Conservation (phyloP, 1,140 invertebrate genomes). For the Nasonia vitripennis region DNA sequence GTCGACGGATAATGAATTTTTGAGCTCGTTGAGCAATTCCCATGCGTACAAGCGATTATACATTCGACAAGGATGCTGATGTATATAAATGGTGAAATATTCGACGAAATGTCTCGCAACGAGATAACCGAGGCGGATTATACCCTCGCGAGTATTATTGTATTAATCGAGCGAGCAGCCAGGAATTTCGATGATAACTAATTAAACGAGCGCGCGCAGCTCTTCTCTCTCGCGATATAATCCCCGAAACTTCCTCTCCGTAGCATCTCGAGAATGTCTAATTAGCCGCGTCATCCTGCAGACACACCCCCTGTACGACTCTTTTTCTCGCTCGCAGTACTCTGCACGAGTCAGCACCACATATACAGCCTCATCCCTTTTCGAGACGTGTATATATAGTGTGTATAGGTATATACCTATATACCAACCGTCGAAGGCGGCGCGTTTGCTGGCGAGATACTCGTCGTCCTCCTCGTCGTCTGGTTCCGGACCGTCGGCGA, state of each 20-base stretch:
- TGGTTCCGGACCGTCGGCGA: constrained; percentile 20
- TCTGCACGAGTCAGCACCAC: neutral
- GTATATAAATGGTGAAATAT: too few relatives aligned
- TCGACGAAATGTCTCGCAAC: too few relatives aligned
- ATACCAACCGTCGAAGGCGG: constrained; percentile 40
- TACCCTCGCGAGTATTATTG: too few relatives aligned
- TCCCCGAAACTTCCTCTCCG: neutral
- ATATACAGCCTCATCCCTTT: neutral
- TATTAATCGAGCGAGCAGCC: too few relatives aligned
- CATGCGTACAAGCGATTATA: too few relatives aligned
- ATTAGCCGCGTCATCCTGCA: neutral
- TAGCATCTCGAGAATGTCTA: neutral
- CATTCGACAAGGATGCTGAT: too few relatives aligned
- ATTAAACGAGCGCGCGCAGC: neutral
- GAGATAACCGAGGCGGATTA: too few relatives aligned
- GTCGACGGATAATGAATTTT: too few relatives aligned
- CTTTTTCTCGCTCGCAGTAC: too few relatives aligned
- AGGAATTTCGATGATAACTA: neutral
- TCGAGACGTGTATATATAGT: neutral
- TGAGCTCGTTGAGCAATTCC: too few relatives aligned
- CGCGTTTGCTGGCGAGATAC: neutral
- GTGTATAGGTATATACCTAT: neutral
- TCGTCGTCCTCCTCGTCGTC: neutral
- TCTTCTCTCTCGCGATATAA: neutral
- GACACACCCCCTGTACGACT: neutral